phyloP scores from a whole-genome alignment of 2,797 vertebrate species.

The Pitangus sulphuratus region DNA sequence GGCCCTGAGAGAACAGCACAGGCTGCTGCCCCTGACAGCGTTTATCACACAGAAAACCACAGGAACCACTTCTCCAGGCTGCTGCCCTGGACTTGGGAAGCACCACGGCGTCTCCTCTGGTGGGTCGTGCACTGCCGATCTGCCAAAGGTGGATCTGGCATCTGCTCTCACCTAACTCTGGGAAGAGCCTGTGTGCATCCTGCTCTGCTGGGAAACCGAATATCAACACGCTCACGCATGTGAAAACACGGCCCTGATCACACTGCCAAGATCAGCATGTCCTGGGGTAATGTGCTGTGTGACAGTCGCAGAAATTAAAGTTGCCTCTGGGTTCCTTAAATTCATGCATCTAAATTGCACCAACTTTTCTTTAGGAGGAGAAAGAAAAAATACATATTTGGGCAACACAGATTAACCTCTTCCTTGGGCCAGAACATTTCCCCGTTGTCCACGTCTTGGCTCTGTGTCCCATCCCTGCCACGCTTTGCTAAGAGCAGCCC shows the following conservation, averaged over 20 bases:
- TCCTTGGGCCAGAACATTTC: neutral
- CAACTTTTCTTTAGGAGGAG: constrained; percentile 30
- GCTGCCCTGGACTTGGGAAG: neutral
- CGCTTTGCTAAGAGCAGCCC: neutral
- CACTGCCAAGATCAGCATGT: neutral
- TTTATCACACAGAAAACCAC: neutral
- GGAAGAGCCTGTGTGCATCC: neutral
- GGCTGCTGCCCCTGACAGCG: neutral
- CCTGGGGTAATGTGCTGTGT: neutral
- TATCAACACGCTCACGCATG: neutral
- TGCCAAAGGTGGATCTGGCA: neutral
- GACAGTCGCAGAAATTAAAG: constrained; percentile 35
- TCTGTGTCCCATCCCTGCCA: neutral
- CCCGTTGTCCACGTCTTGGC: neutral
- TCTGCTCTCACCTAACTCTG: neutral
- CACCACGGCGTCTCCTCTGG: neutral
- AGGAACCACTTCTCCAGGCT: neutral
- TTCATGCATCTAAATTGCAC: constrained; percentile 18
- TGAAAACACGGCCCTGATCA: neutral
- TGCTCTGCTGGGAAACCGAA: neutral
- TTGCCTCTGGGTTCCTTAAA: constrained; percentile 40
- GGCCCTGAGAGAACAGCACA: neutral
- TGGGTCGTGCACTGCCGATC: neutral
- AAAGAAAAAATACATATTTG: neutral
- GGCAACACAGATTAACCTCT: neutral